Conservation (phyloP, 2,113 vertebrate genomes). For the Anhinga anhinga region DNA sequence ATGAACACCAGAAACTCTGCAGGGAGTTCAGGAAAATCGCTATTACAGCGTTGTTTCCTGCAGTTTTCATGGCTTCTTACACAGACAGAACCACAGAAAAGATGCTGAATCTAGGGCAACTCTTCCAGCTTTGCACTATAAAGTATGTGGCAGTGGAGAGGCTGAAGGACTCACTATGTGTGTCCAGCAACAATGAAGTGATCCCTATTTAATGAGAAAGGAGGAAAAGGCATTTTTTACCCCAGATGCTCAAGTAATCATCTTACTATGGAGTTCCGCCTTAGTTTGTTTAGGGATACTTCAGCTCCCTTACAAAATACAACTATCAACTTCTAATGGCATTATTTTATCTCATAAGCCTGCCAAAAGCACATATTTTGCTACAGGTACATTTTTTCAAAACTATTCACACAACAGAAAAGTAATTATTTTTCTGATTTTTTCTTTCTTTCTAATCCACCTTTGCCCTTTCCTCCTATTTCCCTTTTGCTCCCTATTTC, state of each 20-base stretch:
- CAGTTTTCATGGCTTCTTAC: conserved; percentile 9
- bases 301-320: neutral
- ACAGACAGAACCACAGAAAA: neutral
- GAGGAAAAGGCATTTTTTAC: neutral
- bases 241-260: neutral
- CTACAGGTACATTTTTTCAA: neutral
- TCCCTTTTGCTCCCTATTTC: neutral
- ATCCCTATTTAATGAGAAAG: neutral
- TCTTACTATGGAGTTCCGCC: neutral
- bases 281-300: neutral
- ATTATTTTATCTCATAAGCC: neutral
- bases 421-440: neutral
- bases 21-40: neutral
- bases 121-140: neutral
- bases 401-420: neutral
- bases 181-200: neutral
- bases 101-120: conserved; percentile 14
- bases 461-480: neutral
- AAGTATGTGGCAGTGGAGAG: neutral
- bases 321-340: neutral
- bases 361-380: neutral
- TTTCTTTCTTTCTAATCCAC: neutral
- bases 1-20: neutral
- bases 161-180: neutral
- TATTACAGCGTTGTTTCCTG: neutral